phyloP scores from a whole-genome alignment of 2,888 invertebrate genomes.

The Machimus rusticus region DNA sequence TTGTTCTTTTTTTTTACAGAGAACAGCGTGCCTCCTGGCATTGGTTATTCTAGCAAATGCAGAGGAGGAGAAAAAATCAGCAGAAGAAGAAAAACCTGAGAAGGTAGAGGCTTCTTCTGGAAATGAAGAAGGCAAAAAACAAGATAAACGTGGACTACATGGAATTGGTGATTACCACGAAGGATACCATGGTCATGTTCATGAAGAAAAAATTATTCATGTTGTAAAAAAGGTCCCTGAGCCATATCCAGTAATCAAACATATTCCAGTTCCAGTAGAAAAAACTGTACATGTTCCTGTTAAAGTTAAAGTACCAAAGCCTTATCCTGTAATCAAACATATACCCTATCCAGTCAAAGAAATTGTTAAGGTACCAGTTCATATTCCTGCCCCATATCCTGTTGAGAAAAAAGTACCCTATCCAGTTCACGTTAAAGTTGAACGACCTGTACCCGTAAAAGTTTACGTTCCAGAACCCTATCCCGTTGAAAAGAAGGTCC shows the following conservation, averaged over 20 bases:
- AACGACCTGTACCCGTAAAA: constrained; percentile 80
- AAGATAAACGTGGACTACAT: constrained; percentile 78
- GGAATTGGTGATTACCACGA: constrained; percentile 64
- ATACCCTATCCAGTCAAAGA: constrained; percentile 79
- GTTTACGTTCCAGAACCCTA: constrained; percentile 70
- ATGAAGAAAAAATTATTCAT: constrained; percentile 73
- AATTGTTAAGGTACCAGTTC: constrained; percentile 79
- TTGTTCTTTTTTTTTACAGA: constrained; percentile 51
- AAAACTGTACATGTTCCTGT: constrained; percentile 68
- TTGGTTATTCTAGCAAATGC: constrained; percentile 69
- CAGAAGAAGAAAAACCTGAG: constrained; percentile 61
- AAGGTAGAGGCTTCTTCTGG: constrained; percentile 64
- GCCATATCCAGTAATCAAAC: constrained; percentile 74
- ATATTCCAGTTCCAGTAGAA: constrained; percentile 71
- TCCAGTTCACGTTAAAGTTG: constrained; percentile 76
- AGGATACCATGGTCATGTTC: constrained; percentile 55
- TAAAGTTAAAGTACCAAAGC: constrained; percentile 73
- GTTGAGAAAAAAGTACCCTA: constrained; percentile 80
- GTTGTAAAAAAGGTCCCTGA: constrained; percentile 77
- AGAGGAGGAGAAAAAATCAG: constrained; percentile 69
- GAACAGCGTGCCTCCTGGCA: constrained; percentile 63
- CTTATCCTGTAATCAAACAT: constrained; percentile 75
- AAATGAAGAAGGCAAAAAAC: constrained; percentile 69
- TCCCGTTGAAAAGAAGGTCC: constrained; percentile 75
- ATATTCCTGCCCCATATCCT: constrained; percentile 80